Conservation (phyloP, 2,888 invertebrate species). For the Homarus gammarus region DNA sequence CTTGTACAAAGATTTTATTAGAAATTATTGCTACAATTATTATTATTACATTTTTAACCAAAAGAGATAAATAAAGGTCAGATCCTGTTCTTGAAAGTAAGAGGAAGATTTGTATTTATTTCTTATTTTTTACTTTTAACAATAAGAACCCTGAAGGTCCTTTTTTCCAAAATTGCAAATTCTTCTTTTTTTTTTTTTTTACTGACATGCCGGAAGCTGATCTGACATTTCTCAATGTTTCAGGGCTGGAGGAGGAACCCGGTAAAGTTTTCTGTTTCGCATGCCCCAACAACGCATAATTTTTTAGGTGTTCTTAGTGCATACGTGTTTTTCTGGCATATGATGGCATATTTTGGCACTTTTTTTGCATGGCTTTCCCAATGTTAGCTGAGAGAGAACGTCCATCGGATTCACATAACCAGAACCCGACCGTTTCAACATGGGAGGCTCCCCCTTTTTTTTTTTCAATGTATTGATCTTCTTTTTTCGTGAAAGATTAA, state of each 20-base stretch:
- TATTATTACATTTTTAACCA: too few relatives aligned
- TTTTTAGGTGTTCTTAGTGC: conserved; percentile 64
- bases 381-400: conserved; percentile 12
- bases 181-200: conserved; percentile 5
- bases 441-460: conserved; percentile 27
- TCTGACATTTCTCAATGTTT: conserved; percentile 62
- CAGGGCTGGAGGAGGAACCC: conserved; percentile 68
- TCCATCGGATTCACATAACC: not conserved
- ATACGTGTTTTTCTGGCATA: conserved; percentile 56
- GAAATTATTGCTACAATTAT: too few relatives aligned
- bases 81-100: too few relatives aligned
- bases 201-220: conserved; percentile 45
- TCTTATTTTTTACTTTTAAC: too few relatives aligned
- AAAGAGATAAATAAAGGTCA: too few relatives aligned
- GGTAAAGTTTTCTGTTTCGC: conserved; percentile 66
- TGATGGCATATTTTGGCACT: conserved; percentile 58
- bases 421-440: conserved; percentile 7
- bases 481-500: not conserved
- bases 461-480: not conserved
- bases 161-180: not conserved
- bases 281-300: conserved; percentile 53
- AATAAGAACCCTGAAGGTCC: too few relatives aligned
- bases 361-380: conserved; percentile 60
- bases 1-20: too few relatives aligned
- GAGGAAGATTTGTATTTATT: too few relatives aligned